These are phyloP conservation scores for Vanacampus margaritifer DNA, from an alignment of 2,113 vertebrate species.

Conservation along the genomic window DNA sequence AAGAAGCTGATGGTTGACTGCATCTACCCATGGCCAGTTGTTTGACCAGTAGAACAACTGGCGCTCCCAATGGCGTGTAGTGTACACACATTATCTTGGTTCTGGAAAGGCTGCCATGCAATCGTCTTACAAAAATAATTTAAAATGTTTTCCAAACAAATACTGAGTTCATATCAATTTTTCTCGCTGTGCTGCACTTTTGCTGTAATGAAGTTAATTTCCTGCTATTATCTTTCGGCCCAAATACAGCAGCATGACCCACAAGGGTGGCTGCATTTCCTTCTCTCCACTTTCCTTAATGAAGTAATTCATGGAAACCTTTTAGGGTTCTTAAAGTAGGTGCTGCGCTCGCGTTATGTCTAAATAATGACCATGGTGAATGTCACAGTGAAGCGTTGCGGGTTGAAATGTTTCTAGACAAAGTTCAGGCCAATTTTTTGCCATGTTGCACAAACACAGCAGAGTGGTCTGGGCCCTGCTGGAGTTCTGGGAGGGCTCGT, in stretches of 20 bases:
- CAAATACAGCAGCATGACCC: constrained; percentile 34
- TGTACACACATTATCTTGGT: constrained; percentile 39
- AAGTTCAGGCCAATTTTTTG: constrained; percentile 12
- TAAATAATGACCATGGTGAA: constrained; percentile 25
- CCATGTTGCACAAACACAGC: constrained; percentile 1
- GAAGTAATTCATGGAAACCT: constrained; percentile 50
- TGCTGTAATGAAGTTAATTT: constrained; percentile 58
- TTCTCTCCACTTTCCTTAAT: constrained; percentile 41
- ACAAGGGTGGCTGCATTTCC: constrained; percentile 43
- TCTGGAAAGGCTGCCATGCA: constrained; percentile 24
- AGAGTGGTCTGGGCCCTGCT: constrained; percentile 3
- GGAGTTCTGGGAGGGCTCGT: constrained; percentile 14
- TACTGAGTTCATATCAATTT: constrained; percentile 23
- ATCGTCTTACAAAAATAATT: constrained; percentile 16
- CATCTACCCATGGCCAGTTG: constrained; percentile 49
- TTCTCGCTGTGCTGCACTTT: constrained; percentile 24
- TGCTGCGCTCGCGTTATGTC: constrained; percentile 24
- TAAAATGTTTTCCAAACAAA: constrained; percentile 29
- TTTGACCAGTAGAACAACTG: constrained; percentile 3
- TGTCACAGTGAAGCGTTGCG: constrained; percentile 19
- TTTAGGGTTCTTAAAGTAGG: constrained; percentile 51
- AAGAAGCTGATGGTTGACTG: constrained; percentile 43
- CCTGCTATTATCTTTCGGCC: constrained; percentile 61
- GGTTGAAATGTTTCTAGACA: constrained; percentile 15
- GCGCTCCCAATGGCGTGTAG: neutral